phyloP scores from a whole-genome alignment of 2,113 vertebrate genomes.

The Protobothrops flavoviridis region DNA sequence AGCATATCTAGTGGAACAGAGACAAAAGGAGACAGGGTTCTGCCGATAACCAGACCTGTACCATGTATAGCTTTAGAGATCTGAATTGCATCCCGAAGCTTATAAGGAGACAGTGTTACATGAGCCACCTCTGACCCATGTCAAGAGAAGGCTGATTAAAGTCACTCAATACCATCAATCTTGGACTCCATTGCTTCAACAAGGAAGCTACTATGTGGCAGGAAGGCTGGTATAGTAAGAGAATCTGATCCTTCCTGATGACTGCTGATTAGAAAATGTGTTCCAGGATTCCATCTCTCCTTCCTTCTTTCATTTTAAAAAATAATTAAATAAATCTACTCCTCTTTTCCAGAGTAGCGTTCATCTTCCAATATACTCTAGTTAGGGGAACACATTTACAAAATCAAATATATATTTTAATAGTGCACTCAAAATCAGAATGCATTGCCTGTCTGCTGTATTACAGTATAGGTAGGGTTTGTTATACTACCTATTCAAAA shows the following conservation, averaged over 20 bases:
- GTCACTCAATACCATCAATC: background rate
- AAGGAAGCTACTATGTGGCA: background rate
- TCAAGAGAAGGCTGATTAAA: background rate
- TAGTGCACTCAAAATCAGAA: background rate
- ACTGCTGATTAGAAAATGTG: background rate
- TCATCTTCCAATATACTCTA: background rate
- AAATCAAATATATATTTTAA: background rate
- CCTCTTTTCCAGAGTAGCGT: background rate
- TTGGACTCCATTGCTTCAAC: background rate
- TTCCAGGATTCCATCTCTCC: background rate
- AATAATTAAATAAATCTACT: background rate
- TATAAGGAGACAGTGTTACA: background rate
- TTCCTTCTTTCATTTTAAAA: background rate
- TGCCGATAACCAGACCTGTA: background rate
- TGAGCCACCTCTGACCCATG: background rate
- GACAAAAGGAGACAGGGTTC: background rate
- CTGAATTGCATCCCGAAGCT: background rate
- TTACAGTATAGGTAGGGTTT: background rate
- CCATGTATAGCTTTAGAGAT: background rate
- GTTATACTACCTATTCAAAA: background rate
- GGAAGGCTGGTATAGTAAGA: background rate
- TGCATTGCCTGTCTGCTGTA: background rate
- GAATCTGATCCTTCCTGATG: background rate
- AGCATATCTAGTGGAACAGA: background rate
- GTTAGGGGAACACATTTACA: background rate